Base-by-base conservation (phyloP, 2,113 vertebrate species). In the Haliaeetus leucogaster region DNA sequence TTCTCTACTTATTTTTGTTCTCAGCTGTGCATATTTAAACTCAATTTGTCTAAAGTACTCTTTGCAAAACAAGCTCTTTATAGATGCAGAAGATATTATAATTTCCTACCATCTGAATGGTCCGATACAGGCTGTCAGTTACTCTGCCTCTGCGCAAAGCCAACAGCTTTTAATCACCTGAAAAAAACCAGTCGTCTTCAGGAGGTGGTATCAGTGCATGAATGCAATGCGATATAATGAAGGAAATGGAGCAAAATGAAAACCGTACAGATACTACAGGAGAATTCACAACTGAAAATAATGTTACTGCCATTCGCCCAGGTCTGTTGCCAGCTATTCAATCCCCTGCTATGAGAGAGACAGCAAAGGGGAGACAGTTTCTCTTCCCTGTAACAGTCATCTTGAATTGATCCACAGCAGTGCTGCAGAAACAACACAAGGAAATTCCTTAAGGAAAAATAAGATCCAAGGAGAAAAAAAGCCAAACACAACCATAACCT, bases 251-350 rank as follows among this genome's bases (percentile, higher is more conserved):
- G 13, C 4, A 89, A 94, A 93, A 88, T 77, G 9, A 65, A 72
- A 85, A 72, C 25, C 0, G 0, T 32, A 40, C 4, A 78, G 18
- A 62, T 56, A 50, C 13, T 76, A 47, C 10, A 66, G 56, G 47
- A 71, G 90, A 94, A 81, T 61, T 86, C 38, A 71, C 13, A 68
- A 16, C 9, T 34, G 42, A 67, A 71, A 59, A 29, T 58, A 56
- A n/a, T 1, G 1, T 70, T 34, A 36, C 7, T 74, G 14, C 12
- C 14, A 21, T 65, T 83, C 1, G 0, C 5, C 30, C 16, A 25
- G 4, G 27, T 63, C 67, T 68, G 34, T 18, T 88, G 55, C 17
- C 42, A 74, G 42, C n/a, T 61, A 26, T 25, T 87, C 34, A 65
- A 12, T 30, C 40, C 17, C 16, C 48, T 70, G 68, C 25, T 25